Base-by-base conservation (phyloP, 2,888 invertebrate species). In the Morpho helenor region DNA sequence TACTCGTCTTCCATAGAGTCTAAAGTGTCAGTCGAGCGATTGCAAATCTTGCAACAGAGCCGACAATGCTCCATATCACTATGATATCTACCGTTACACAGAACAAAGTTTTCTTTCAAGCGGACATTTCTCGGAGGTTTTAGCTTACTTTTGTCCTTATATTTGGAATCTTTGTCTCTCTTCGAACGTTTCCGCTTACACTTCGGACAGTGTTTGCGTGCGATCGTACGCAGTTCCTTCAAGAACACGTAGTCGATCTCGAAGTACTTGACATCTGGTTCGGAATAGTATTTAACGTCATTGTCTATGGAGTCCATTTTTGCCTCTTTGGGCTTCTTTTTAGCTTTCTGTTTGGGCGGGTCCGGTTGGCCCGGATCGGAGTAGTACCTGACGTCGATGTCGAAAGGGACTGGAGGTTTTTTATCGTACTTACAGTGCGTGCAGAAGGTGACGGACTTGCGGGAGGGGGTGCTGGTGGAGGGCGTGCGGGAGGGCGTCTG, bases 221-320 rank as follows among this genome's bases (percentile, higher is more conserved):
- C 91, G 50, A 91, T 87, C 16, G 75, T 76, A 0, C 87, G 73
- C n/a, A 91, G 64, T 52, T 91, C 90, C 40, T 87, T 87, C 0
- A 91, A 74, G 67, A 91, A 91, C 63, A 84, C 84, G 69, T 90
- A 91, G 67, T 91, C 91, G 43, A 91, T 91, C 65, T 91, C 91
- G 73, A 91, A 90, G 77, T 91, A 91, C 66, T 80, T 79, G 0
- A 79, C 89, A 74, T 91, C 91, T 0, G 91, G 91, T 59, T 91
- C 91, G 0, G 91, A 91, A 75, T 91, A 91, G 69, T 91, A 91
- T 16, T 78, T 75, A 3, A 81, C 59, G 63, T 84, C 84, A 62
- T 74, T 74, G 70, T 84, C 83, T 0, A 74, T 76, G 49, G 79
- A 74, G 66, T 79, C 79, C 52, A 48, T 62, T 50, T 72, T 67